phyloP scores from a whole-genome alignment of 1,140 invertebrate genomes.

The Oscheius sp. region DNA sequence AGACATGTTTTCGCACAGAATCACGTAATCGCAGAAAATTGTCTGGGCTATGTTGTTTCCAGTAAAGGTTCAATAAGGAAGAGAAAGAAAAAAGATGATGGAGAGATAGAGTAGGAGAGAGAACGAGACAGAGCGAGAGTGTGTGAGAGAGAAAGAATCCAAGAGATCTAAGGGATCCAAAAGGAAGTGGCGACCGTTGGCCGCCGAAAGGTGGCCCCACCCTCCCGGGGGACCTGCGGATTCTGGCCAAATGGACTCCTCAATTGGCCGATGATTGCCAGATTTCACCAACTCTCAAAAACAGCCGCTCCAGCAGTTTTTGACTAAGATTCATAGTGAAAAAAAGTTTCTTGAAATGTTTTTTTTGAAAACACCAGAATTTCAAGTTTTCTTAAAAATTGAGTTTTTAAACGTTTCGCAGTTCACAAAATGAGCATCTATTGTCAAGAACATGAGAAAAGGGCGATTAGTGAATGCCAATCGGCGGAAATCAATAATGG shows the following conservation, averaged over 20 bases:
- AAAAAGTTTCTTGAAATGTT: neutral
- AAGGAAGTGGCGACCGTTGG: neutral
- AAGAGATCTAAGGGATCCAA: neutral
- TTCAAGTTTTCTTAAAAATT: neutral
- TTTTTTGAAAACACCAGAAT: neutral
- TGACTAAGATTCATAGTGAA: neutral
- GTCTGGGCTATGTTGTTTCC: no score
- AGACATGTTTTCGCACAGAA: no score
- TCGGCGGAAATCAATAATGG: neutral
- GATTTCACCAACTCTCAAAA: neutral
- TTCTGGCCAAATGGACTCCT: neutral
- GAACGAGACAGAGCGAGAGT: neutral
- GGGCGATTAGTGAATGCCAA: neutral
- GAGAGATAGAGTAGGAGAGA: neutral
- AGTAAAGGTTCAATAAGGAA: neutral
- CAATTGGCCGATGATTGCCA: neutral
- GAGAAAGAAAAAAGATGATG: neutral
- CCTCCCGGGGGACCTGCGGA: neutral
- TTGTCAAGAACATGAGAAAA: neutral
- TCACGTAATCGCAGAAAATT: no score
- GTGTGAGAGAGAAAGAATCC: neutral
- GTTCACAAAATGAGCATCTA: neutral
- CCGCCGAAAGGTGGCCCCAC: neutral
- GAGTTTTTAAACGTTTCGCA: neutral
- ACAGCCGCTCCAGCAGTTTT: neutral